These are phyloP conservation scores for Nesidiocoris tenuis DNA, from an alignment of 2,888 invertebrate genomes.

Conservation along the genomic window DNA sequence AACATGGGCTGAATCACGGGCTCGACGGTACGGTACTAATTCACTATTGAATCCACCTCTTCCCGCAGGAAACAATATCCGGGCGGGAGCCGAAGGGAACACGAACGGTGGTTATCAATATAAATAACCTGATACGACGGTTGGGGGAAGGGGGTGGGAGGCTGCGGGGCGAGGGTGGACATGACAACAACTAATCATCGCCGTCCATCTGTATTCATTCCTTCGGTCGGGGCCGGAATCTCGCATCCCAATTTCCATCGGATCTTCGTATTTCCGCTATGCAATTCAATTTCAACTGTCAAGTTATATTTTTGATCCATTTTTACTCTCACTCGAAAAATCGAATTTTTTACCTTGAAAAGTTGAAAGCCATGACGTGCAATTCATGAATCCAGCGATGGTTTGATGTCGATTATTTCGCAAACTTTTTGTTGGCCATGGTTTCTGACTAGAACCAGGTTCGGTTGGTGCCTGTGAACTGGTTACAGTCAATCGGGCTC, in stretches of 20 bases:
- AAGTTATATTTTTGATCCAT: too few relatives aligned
- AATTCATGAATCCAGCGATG: too few relatives aligned
- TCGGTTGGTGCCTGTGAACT: too few relatives aligned
- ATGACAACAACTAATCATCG: neutral
- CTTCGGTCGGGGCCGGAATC: neutral
- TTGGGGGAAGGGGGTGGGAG: too few relatives aligned
- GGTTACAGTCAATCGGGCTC: too few relatives aligned
- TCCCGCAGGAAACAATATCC: conserved; percentile 34
- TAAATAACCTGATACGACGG: conserved; percentile 19
- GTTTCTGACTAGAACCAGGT: too few relatives aligned
- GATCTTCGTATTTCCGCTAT: neutral
- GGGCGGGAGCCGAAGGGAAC: neutral
- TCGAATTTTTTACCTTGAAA: too few relatives aligned
- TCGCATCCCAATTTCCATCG: neutral
- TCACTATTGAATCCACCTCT: conserved; percentile 31
- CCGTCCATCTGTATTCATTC: neutral
- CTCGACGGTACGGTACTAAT: conserved; percentile 14
- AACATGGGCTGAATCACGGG: neutral
- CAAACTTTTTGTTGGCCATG: too few relatives aligned
- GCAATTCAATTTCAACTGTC: neutral
- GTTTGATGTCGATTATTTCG: too few relatives aligned
- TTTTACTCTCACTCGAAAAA: too few relatives aligned
- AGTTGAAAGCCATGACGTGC: too few relatives aligned
- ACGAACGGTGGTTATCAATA: conserved; percentile 25
- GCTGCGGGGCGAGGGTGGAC: neutral